These are phyloP conservation scores for Phainopepla nitens DNA, from an alignment of 2,113 vertebrate species.

Conservation along the genomic window DNA sequence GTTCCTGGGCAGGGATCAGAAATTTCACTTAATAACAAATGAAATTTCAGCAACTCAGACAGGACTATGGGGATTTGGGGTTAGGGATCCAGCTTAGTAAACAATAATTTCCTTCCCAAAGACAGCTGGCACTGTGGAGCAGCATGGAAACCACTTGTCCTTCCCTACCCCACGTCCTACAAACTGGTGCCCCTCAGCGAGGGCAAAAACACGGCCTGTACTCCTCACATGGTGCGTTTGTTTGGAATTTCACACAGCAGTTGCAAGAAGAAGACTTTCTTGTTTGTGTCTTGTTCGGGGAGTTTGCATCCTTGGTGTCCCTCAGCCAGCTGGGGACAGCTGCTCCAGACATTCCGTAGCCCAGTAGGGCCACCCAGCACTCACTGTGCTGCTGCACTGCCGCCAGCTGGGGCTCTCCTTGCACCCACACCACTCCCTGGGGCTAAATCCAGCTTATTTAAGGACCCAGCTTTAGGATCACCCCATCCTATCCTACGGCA, in stretches of 20 bases:
- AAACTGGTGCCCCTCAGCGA: neutral
- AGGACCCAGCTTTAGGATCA: neutral
- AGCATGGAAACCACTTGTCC: neutral
- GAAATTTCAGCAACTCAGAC: neutral
- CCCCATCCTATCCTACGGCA: neutral
- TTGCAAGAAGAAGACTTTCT: neutral
- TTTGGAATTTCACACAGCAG: neutral
- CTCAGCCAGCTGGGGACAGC: neutral
- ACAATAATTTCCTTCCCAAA: neutral
- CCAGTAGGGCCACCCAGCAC: neutral
- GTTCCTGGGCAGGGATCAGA: constrained; percentile 75
- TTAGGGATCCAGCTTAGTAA: neutral
- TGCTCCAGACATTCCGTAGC: neutral
- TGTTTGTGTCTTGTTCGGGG: neutral
- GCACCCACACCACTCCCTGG: neutral
- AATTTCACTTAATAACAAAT: fast-evolving
- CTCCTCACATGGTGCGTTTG: neutral
- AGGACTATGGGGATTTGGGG: neutral
- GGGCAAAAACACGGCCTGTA: fast-evolving
- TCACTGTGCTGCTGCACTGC: neutral
- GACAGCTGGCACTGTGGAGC: neutral
- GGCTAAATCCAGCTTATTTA: neutral
- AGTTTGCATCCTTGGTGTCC: neutral
- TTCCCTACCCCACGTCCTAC: neutral
- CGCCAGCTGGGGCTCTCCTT: neutral